Base-by-base conservation (phyloP, 2,888 invertebrate species). In the Stenotaenia linearis region DNA sequence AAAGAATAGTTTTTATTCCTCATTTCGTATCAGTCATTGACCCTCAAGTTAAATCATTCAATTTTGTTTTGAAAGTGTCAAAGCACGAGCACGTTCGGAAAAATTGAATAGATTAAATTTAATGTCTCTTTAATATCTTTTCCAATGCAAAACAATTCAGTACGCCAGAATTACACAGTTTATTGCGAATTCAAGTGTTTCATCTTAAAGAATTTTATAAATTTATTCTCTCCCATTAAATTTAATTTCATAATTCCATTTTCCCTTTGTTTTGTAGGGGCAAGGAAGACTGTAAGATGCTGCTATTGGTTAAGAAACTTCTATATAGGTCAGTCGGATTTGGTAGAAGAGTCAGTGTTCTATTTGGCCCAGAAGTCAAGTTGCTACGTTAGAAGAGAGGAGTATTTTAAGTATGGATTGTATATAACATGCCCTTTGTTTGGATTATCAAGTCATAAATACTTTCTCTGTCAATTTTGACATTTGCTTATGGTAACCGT, bases 341-440 rank as follows among this genome's bases (percentile, higher is more conserved):
- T 69, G 28, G 69, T 69, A n/a, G 69, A 69, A 28, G 69, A 69
- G 69, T 69, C 69, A 69, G 69, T 69, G 69, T n/a, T 69, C 69
- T 69, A 28, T 69, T 69, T 69, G 69, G 5, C 69, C 69, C 69
- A 69, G 7, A 69, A 69, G 25, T 69, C 69, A 25, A 25, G 10
- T 28, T 23, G 69, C 23, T 28, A 69, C 28, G 9, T 28, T n/a
- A 69, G 69, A 28, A 28, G 69, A 69, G 25, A 69, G 69, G 12
- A 28, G 61, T 25, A 61, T 25, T 25, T 25, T n/a, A 15, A 45
- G 45, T n/a, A n/a, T 61, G 61, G n/a, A 69, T 69, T 69, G 28
- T 23, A 28, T 28, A 28, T 28, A 69, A 69, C 50, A 50, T 50
- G 50, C 18, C 50, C 18, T 50, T 50, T 18, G 21, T 1, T n/a